Base-by-base conservation (phyloP, 2,797 vertebrate species). In the Sebastes nivosus region DNA sequence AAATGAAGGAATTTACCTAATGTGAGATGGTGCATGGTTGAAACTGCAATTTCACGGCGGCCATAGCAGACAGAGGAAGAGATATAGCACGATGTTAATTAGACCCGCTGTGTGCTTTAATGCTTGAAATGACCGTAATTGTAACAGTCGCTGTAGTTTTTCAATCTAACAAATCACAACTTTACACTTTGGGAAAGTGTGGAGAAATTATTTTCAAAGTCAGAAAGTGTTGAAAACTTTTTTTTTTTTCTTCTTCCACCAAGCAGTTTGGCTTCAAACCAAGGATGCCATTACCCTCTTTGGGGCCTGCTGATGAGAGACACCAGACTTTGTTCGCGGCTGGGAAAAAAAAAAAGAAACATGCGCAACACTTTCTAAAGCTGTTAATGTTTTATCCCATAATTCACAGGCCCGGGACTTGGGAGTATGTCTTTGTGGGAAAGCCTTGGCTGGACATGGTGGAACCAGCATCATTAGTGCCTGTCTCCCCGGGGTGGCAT, bases 381-480 rank as follows among this genome's bases (percentile, higher is more conserved):
- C 94, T 95, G 95, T 95, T 96, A 95, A 96, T 96, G 95, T 95
- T 96, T 95, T 90, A 96, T 94, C 93, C 89, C 93, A 94, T 94
- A 95, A 94, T 96, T 95, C 94, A 95, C 95, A 94, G 89, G 89
- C 91, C 80, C 88, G 77, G 82, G 92, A 91, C 88, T 89, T 85
- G 84, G 88, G 90, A 94, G 92, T 92, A 93, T 70, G 91, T 94
- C 93, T 96, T 95, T 94, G 94, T 95, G 94, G 95, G 94, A 95
- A 95, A 94, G 93, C 92, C 82, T 91, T 85, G 95, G 94, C 96
- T 95, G 95, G 96, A 96, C 96, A 93, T 88, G 90, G 94, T 96
- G 96, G 96, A 96, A 96, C 96, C 96, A 93, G 92, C 94, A 95
- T 96, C 95, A 96, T 96, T 96, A 96, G 95, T 92, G 95, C 91